Conservation (phyloP, 30 jellyfish, hydroid and myxozoan genomes). For the Aurelia aurita region DNA sequence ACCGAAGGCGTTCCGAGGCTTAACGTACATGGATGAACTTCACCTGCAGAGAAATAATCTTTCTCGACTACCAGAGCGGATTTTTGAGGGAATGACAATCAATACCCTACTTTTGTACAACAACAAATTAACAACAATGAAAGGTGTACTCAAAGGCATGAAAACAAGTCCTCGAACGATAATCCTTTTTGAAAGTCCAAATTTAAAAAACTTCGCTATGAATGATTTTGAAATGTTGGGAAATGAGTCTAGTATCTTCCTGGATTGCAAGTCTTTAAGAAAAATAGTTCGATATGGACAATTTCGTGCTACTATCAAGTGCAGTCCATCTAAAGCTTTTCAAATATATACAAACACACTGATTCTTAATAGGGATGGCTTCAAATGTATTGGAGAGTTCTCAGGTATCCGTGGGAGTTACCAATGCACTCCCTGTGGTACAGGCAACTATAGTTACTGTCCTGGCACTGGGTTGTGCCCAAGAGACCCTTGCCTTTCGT, state of each 20-base stretch:
- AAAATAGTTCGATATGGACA: neutral
- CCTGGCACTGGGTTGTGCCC: too few species aligned
- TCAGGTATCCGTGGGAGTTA: neutral
- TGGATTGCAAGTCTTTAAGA: conserved; percentile 6
- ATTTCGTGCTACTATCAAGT: conserved; percentile 2
- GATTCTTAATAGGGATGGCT: conserved; percentile 19
- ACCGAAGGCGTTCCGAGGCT: conserved; percentile 26
- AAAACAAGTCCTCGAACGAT: conserved; percentile 8
- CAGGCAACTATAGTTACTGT: conserved; percentile 14
- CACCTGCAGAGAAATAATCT: conserved; percentile 36
- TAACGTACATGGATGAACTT: conserved; percentile 2
- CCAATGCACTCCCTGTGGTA: conserved; percentile 48
- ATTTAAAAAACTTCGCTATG: neutral
- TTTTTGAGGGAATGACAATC: conserved; percentile 20
- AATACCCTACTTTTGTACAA: conserved; percentile 18
- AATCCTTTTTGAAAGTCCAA: conserved; percentile 13
- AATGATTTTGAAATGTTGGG: neutral
- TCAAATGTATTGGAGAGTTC: conserved; percentile 9
- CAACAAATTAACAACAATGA: conserved; percentile 18
- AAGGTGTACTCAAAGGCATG: conserved; percentile 41
- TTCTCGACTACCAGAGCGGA: neutral
- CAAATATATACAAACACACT: neutral
- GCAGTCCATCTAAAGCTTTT: conserved; percentile 15
- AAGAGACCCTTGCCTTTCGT: neutral
- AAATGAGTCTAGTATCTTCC: neutral